Conservation (phyloP, 2,113 vertebrate species). For the Corythoichthys haematopterus region DNA sequence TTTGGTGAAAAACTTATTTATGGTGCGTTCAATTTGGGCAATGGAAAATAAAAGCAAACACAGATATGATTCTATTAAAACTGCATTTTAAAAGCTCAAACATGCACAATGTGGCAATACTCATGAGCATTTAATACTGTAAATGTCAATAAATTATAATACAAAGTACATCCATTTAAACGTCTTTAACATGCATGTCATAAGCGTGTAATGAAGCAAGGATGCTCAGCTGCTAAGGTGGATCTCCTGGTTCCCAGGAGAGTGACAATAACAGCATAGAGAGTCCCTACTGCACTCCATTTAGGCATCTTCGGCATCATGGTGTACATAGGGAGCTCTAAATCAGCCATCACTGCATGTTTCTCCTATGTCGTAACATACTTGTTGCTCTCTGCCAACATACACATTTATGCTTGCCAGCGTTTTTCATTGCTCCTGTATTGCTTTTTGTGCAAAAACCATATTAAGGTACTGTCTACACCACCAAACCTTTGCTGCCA, state of each 20-base stretch:
- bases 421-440: conserved; percentile 26
- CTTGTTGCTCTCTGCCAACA: conserved; percentile 26
- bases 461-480: conserved; percentile 51
- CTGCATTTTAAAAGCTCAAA: conserved; percentile 9
- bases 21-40: neutral
- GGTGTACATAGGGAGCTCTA: conserved; percentile 50
- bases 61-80: neutral
- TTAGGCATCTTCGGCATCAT: conserved; percentile 23
- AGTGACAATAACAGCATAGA: conserved; percentile 22
- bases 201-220: conserved; percentile 53
- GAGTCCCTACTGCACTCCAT: conserved; percentile 48
- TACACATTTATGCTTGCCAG: conserved; percentile 32
- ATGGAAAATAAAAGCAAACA: neutral
- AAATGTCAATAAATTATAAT: neutral
- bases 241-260: conserved; percentile 2
- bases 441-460: conserved; percentile 52
- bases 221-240: conserved; percentile 26
- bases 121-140: conserved; percentile 1
- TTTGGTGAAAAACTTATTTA: neutral
- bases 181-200: conserved; percentile 48
- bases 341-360: conserved; percentile 36
- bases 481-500: conserved; percentile 76
- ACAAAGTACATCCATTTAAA: conserved; percentile 12
- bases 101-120: conserved; percentile 33
- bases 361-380: conserved; percentile 5